Evolutionary conservation across 2,888 invertebrate genomes (phyloP), one percentile per base, ranked within the genome.

Genomic region (Chydorus sphaericus): DNA sequence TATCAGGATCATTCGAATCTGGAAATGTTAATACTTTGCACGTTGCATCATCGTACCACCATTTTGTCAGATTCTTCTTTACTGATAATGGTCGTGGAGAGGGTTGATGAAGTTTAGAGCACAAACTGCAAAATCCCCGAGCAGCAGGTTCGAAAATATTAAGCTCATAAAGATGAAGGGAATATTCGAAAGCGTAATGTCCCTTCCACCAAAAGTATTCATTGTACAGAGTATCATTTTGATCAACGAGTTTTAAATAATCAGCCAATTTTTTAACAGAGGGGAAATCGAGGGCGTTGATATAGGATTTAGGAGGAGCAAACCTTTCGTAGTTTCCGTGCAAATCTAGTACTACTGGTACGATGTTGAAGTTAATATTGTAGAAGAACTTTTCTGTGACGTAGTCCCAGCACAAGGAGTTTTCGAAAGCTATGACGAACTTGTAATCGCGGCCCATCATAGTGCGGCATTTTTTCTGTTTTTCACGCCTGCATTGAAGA

Each of bases 61-160:
- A n/a, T n/a, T n/a, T n/a, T n/a, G n/a, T n/a, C n/a, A n/a, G n/a
- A n/a, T n/a, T n/a, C n/a, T n/a, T n/a, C n/a, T n/a, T n/a, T n/a
- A n/a, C n/a, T n/a, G n/a, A n/a, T n/a, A n/a, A n/a, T n/a, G n/a
- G n/a, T n/a, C n/a, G n/a, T n/a, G n/a, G n/a, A n/a, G n/a, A n/a
- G n/a, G n/a, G n/a, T n/a, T n/a, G n/a, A n/a, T n/a, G n/a, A n/a
- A n/a, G n/a, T n/a, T n/a, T n/a, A n/a, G n/a, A 82, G 69, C 92
- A 92, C 58, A 92, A 75, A 36, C 91, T 81, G 68, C 91, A 92
- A 81, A 89, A 90, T 72, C 48, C 48, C 26, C 48, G 11, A 11
- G 2, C 3, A 16, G n/a, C 10, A 6, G 5, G 26, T n/a, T n/a
- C n/a, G n/a, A n/a, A n/a, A n/a, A n/a, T n/a, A n/a, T n/a, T n/a